Evolutionary conservation across 2,888 invertebrate genomes (phyloP), one percentile per base, ranked within the genome.

Genomic region (Agrochola circellaris): DNA sequence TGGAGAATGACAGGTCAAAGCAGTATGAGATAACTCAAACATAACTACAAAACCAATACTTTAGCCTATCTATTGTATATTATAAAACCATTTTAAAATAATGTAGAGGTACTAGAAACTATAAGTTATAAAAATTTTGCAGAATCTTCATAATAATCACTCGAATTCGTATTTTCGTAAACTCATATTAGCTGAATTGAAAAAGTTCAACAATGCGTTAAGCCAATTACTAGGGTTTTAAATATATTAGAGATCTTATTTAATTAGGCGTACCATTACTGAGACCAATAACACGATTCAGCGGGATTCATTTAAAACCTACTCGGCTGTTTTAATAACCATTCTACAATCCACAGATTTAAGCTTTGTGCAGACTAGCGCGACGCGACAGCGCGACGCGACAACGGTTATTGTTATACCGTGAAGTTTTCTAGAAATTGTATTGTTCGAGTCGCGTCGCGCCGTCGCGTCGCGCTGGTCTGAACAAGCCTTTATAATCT

Each of bases 121-220:
- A 48, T 20, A 30, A 65, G 17, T 13, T 42, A 42, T 15, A 2
- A n/a, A 1, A 38, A 56, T 3, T 3, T n/a, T 38, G 3, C 8
- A 11, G 15, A 23, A 30, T 34, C 2, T 20, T 62, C n/a, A 5
- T 8, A 34, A 72, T n/a, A 20, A 56, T 56, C 11, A 56, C 15
- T 38, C 79, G 17, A 69, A 58, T 76, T 30, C 4, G 15, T 20
- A 26, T 68, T 45, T n/a, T 15, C 42, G 17, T 26, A 38, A 67
- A 79, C 26, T 67, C 15, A 42, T 58, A 60, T 71, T 42, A 13
- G 23, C 26, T 56, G 45, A 72, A 26, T 48, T 4, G 42, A 38
- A 38, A n/a, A 71, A 30, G 38, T 76, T 67, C 61, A 61, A 48
- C 23, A 76, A 80, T n/a, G 9, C 56, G 79, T 60, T 54, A 42